Evolutionary conservation across 2,797 vertebrate genomes (phyloP), one percentile per base, ranked within the genome.

Genomic region (Melanotaenia maccullochi): DNA sequence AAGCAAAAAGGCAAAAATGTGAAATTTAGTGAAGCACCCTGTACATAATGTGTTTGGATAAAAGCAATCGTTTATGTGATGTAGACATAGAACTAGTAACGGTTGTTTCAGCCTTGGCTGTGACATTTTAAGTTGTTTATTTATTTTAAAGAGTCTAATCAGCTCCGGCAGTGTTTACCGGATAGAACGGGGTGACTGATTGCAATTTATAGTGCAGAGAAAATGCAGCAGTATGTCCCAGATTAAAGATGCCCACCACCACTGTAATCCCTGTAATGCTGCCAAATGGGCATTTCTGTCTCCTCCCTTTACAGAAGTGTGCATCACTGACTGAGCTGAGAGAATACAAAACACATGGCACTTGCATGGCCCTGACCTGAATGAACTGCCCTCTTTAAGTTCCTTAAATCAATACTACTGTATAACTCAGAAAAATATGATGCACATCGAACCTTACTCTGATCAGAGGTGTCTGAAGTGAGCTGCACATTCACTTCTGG

Each of bases 221-320:
- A 47, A 90, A 89, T 82, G 82, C 76, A 62, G 75, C 88, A 89
- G 85, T 90, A 87, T 90, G 87, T 85, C 75, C 82, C 81, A 88
- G 92, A 93, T 93, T 93, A 92, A 86, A 87, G 87, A 84, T 79
- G 81, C 67, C 80, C 85, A 79, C 83, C 61, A 82, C 81, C 56
- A 42, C 78, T 77, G 67, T 93, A 92, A 93, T 93, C 92, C 85
- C 85, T 81, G 82, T 68, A 82, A 82, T 47, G 11, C 68, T 80
- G 89, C 89, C 88, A 92, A 91, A 91, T 83, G 89, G 89, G 88
- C 82, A 85, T 91, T 91, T 90, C 83, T 84, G 80, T 83, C 75
- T 40, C 49, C 60, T 55, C 51, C 47, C 63, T 38, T 22, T 61
- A 20, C 71, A 78, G 63, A 76, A 73, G 63, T 38, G 68, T 75